phyloP scores from a whole-genome alignment of 2,888 invertebrate species.

The Xestia xanthographa region DNA sequence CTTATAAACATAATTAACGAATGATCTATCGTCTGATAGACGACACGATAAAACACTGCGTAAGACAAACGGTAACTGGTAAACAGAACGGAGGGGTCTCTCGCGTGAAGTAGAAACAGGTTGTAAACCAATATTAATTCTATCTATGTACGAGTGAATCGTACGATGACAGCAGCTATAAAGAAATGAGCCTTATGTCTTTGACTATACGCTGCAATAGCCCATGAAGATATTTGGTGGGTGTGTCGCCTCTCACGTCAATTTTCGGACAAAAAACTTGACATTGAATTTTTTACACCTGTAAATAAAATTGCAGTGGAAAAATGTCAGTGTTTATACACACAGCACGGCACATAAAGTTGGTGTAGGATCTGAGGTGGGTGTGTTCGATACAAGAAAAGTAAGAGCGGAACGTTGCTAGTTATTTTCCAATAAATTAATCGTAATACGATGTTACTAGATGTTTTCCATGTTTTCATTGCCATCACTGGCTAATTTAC shows the following conservation, averaged over 20 bases:
- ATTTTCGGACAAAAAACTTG: conserved; percentile 53
- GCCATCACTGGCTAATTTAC: conserved; percentile 12
- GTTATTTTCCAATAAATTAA: not conserved
- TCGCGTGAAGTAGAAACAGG: conserved; percentile 79
- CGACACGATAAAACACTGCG: conserved; percentile 79
- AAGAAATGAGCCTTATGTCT: conserved; percentile 72
- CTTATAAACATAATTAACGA: conserved; percentile 77
- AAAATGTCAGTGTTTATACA: conserved; percentile 6
- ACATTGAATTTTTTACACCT: conserved; percentile 62
- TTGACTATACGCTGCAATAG: conserved; percentile 43
- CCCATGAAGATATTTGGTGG: conserved; percentile 62
- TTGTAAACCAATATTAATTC: conserved; percentile 69
- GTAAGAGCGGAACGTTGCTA: not conserved
- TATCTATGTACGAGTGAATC: conserved; percentile 46
- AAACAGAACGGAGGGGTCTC: conserved; percentile 64
- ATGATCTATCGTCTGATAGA: conserved; percentile 51
- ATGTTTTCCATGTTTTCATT: conserved; percentile 9
- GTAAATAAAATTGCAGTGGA: conserved; percentile 12
- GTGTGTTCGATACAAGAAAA: conserved; percentile 36
- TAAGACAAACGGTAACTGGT: conserved; percentile 79
- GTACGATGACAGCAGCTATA: conserved; percentile 27
- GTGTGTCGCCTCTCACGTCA: conserved; percentile 73
- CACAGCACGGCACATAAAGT: not conserved
- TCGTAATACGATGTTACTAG: not conserved
- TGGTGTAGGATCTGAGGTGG: conserved; percentile 29